phyloP scores from a whole-genome alignment of 2,113 vertebrate species.

The Collichthys lucidus region DNA sequence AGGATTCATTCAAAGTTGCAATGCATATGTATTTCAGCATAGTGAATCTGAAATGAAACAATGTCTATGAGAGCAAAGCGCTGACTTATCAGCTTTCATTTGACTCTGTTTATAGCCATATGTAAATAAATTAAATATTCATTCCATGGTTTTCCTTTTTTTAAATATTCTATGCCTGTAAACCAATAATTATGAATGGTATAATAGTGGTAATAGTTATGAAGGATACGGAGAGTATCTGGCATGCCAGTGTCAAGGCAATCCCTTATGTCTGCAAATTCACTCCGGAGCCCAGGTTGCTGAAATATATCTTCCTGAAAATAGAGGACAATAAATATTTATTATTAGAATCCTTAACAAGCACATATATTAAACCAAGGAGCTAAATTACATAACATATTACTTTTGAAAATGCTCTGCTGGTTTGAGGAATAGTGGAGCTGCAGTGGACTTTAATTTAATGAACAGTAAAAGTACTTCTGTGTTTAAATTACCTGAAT shows the following conservation, averaged over 20 bases:
- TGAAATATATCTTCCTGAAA: conserved; percentile 96
- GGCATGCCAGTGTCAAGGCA: conserved; percentile 92
- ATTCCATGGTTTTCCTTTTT: background rate
- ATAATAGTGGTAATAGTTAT: background rate
- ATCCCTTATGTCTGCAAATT: conserved; percentile 95
- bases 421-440: background rate
- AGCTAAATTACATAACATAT: background rate
- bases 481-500: background rate
- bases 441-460: background rate
- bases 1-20: background rate
- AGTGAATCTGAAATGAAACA: background rate
- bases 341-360: background rate
- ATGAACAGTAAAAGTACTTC: conserved; percentile 13
- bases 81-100: background rate
- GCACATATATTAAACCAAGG: background rate
- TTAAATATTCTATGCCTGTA: background rate
- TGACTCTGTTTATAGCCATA: no score
- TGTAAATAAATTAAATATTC: no score
- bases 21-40: background rate
- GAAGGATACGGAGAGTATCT: conserved; percentile 94
- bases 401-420: background rate
- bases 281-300: conserved; percentile 92
- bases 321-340: conserved; percentile 17
- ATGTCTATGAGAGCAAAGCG: background rate
- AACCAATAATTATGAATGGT: background rate